Evolutionary conservation across 2,113 vertebrate species (phyloP).

Genomic region (Eulemur rufifrons): DNA sequence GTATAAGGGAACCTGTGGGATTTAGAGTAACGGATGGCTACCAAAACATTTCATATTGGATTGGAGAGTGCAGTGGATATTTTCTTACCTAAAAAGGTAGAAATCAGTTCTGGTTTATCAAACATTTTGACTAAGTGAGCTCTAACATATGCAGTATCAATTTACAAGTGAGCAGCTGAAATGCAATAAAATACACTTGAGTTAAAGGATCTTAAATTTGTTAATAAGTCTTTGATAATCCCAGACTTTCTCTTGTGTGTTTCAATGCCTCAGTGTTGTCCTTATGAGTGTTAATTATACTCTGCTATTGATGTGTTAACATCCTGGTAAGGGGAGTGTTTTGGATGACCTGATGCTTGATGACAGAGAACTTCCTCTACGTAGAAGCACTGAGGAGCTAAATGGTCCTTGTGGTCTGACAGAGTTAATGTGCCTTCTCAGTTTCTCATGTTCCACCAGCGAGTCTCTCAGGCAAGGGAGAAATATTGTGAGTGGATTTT

Average conservation of each 20-base stretch:
- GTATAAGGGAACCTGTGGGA: neutral
- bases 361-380: neutral
- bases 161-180: neutral
- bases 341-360: neutral
- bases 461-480: neutral
- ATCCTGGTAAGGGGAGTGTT: neutral
- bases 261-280: neutral
- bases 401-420: neutral
- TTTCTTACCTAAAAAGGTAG: constrained; percentile 13
- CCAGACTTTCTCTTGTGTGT: neutral
- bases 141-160: neutral
- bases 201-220: neutral
- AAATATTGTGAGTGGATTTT: neutral
- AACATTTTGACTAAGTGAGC: neutral
- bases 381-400: neutral
- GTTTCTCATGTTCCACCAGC: neutral
- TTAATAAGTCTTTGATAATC: neutral
- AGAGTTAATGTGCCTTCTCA: neutral
- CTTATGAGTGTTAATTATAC: neutral
- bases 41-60: neutral
- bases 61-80: neutral
- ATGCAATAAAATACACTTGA: neutral
- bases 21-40: neutral
- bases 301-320: neutral
- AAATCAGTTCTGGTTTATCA: neutral